phyloP scores from a whole-genome alignment of 2,113 vertebrate species.

The Gallinago undulata region DNA sequence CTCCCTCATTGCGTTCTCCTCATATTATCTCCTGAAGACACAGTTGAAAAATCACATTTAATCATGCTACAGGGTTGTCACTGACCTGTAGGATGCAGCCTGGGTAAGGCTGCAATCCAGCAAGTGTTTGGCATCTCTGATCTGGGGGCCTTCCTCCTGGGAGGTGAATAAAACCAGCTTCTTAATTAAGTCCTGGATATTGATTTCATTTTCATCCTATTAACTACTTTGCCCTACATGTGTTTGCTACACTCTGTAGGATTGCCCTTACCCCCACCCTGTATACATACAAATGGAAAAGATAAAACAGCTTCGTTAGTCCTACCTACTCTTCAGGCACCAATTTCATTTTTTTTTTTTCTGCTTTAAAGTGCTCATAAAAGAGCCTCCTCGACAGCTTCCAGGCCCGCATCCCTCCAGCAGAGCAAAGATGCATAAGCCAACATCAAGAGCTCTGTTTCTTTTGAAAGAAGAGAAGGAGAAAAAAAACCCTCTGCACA shows the following conservation, averaged over 20 bases:
- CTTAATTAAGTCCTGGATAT: slow-evolving; percentile 28
- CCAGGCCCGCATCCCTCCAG: slow-evolving; percentile 5
- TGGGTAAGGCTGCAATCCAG: not conserved
- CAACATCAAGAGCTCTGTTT: not conserved
- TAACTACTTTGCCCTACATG: slow-evolving; percentile 35
- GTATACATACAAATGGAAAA: not conserved
- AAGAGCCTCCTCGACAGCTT: slow-evolving; percentile 27
- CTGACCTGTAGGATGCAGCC: not conserved
- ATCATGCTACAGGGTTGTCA: not conserved
- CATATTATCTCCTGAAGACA: not conserved
- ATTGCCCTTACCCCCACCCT: not conserved
- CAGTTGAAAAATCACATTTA: not conserved
- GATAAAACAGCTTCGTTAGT: slow-evolving; percentile 52
- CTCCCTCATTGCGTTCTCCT: not conserved
- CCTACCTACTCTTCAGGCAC: not conserved
- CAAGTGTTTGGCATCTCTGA: not conserved
- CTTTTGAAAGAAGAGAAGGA: not conserved
- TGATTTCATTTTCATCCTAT: slow-evolving; percentile 51
- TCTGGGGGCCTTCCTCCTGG: not conserved
- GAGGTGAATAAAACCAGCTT: not conserved
- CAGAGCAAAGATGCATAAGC: not conserved
- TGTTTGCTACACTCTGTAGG: not conserved
- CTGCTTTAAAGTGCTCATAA: slow-evolving; percentile 38
- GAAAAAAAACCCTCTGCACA: not conserved
- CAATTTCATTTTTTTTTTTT: not conserved